Base-by-base conservation (phyloP, 2,888 invertebrate species). In the Sycophila texana region DNA sequence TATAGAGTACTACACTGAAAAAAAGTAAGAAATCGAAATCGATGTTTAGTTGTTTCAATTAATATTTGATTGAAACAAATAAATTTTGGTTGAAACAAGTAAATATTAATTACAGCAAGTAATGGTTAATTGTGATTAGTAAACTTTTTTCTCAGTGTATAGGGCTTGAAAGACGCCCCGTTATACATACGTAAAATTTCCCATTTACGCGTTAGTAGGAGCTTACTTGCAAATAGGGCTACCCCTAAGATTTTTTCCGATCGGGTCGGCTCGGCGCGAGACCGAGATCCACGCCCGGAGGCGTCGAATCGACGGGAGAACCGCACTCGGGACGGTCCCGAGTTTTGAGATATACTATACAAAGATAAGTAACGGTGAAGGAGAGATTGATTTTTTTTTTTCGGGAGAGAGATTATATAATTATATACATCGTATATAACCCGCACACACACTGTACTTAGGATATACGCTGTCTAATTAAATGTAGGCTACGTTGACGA, bases 401-500 rank as follows among this genome's bases (percentile, higher is more conserved):
- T 51, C 0, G 39, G n/a, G 10, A 39, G 39, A 13, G 63, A 63
- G 30, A 63, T 58, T 58, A 13, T 58, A 2, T 10, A 55, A n/a
- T 55, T 5, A 16, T 4, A 14, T 5, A 13, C 22, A 58, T 22
- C 58, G 57, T 22, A 66, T 12, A 49, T 26, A 26, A 26, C 13
- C 47, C 58, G 12, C n/a, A 51, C 60, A 51, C 60, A 65, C 39
- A 72, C 53, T 80, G 65, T 77, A 74, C 70, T 73, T 70, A 81
- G 75, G 70, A 79, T 77, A 79, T 77, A 77, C 76, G 63, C 80
- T 68, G 53, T 71, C 72, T 73, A 63, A 7, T 7, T 7, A 39
- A 39, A 39, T 39, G 39, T 75, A 81, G 61, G 55, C 55, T 68
- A 78, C 63, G 74, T 78, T 74, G 74, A 74, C 78, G 68, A 68